phyloP scores from a whole-genome alignment of 2,888 invertebrate genomes.

The Xylota sylvarum region DNA sequence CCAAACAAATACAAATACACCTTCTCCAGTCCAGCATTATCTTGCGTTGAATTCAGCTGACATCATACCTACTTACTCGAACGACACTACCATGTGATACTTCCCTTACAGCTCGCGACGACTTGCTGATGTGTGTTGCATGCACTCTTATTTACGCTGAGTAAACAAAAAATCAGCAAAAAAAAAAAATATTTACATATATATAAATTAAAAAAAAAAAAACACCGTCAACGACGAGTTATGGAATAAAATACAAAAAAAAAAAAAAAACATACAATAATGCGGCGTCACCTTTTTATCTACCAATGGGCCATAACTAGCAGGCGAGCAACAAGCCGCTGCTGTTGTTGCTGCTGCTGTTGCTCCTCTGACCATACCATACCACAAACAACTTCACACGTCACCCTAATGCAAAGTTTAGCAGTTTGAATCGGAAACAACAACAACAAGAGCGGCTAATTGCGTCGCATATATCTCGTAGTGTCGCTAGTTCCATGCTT shows the following conservation, averaged over 20 bases:
- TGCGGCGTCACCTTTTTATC: constrained; percentile 70
- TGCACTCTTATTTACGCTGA: constrained; percentile 64
- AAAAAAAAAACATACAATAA: constrained; percentile 43
- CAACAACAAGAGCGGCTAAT: constrained; percentile 67
- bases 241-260: constrained; percentile 45
- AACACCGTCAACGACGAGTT: constrained; percentile 36
- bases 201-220: constrained; percentile 25
- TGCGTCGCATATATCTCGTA: constrained; percentile 71
- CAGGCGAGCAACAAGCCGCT: constrained; percentile 47
- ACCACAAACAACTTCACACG: constrained; percentile 71
- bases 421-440: constrained; percentile 62
- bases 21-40: constrained; percentile 28
- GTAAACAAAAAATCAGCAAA: constrained; percentile 58
- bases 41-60: constrained; percentile 57
- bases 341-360: constrained; percentile 40
- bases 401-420: constrained; percentile 74
- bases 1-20: neutral
- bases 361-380: constrained; percentile 54
- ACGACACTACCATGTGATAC: constrained; percentile 22
- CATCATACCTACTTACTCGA: constrained; percentile 51
- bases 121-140: constrained; percentile 56
- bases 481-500: constrained; percentile 54
- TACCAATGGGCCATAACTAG: constrained; percentile 53
- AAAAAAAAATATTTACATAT: constrained; percentile 9
- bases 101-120: constrained; percentile 36